Conservation (phyloP, 2,113 vertebrate species). For the Tupaia chinensis region DNA sequence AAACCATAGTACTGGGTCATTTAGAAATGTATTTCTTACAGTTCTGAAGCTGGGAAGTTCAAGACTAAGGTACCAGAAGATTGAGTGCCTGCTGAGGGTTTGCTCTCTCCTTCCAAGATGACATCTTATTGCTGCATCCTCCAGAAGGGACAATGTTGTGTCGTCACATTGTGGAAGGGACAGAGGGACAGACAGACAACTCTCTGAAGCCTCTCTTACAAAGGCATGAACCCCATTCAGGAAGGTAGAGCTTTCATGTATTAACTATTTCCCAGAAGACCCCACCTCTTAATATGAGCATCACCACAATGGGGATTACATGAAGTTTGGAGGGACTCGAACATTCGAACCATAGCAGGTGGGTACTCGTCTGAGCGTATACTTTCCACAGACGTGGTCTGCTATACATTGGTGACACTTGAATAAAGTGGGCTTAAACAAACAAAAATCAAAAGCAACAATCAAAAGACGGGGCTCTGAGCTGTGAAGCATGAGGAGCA, state of each 20-base stretch:
- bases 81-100: not conserved
- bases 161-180: not conserved
- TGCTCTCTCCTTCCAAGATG: not conserved
- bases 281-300: not conserved
- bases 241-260: no score
- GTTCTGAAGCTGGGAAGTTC: not conserved
- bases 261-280: not conserved
- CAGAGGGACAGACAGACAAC: not conserved
- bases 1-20: not conserved
- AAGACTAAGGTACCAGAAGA: not conserved
- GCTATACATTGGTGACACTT: rapidly evolving
- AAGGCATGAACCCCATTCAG: not conserved
- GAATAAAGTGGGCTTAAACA: not conserved
- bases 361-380: no score
- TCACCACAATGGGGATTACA: no score
- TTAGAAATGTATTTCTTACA: not conserved
- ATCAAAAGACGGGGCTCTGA: not conserved
- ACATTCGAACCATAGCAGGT: not conserved
- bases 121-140: not conserved
- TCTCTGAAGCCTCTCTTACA: not conserved
- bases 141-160: not conserved
- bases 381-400: no score
- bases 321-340: not conserved
- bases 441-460: not conserved
- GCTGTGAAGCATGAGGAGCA: not conserved